Base-by-base conservation (phyloP, 1,140 invertebrate species). In the Galendromus occidentalis region DNA sequence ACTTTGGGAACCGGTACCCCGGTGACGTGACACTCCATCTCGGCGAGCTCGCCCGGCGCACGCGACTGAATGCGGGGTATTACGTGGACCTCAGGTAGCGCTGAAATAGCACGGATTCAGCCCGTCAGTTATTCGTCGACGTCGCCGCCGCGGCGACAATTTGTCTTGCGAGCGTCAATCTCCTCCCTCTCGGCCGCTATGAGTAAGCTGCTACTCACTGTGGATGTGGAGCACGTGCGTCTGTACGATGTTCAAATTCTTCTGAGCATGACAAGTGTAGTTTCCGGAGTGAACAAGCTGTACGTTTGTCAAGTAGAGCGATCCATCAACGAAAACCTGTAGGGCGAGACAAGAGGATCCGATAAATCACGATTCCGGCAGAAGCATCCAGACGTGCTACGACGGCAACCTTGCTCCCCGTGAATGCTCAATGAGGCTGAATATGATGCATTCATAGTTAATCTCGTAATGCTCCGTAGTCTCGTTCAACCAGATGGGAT, bases 221-320 rank as follows among this genome's bases (percentile, higher is more conserved):
- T 86, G 83, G 25, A 87, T 84, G 33, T 82, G 83, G 6, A 88
- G 78, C 9, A 85, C 77, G 71, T 88, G 86, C 2, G 85, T 84
- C 73, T 88, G 85, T 44, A 85, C 82, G 22, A 87, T 81, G 70
- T 85, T 82, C 42, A 82, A 81, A 72, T 86, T 85, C 30, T 83
- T 79, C 68, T 84, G 79, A 25, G 86, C 85, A 71, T 86, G 82
- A 73, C 86, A 88, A 0, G 84, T 85, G 74, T 86, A 87, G 78
- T 88, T 88, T 12, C 86, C 86, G 29, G 84, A 83, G 72, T 87
- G 84, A 22, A 86, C 80, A 33, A 88, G 77, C 69, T 86, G 84
- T 44, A 87, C 82, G 63, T 82, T 80, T 33, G 83, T 85, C 64
- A 88, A 77, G 74, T 86, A 88, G 9, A 88, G 76, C 22, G 84